A percentile compares a stretch with the other conserved stretches of the same genome.
Conservation (phyloP, 2,113 vertebrate species). For the Albula goreensis region DNA sequence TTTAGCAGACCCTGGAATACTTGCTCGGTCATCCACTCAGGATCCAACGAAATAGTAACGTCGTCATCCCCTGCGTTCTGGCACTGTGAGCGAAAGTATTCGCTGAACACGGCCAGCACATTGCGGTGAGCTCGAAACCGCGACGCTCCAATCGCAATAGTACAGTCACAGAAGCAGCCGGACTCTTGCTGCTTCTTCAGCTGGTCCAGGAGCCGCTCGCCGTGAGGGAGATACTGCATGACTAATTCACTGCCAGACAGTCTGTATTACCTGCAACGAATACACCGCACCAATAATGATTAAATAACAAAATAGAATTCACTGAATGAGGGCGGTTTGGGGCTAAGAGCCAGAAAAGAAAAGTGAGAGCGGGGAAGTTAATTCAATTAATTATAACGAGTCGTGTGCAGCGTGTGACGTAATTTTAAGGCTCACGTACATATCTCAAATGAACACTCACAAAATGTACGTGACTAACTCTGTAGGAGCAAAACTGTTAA, state of each 20-base stretch:
- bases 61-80: conserved; percentile 61
- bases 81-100: conserved; percentile 84
- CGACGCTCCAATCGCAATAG: conserved; percentile 76
- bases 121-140: conserved; percentile 86
- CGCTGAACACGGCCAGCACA: conserved; percentile 91
- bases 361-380: background rate
- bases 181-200: conserved; percentile 79
- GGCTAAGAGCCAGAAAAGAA: background rate
- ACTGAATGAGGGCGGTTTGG: background rate
- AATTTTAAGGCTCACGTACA: background rate
- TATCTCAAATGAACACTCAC: too few species aligned
- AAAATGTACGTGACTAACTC: too few species aligned
- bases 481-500: too few species aligned
- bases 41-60: conserved; percentile 80
- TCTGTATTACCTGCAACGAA: conserved; percentile 7
- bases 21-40: conserved; percentile 82
- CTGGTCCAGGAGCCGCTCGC: conserved; percentile 79
- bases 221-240: conserved; percentile 78
- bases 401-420: background rate
- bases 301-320: background rate
- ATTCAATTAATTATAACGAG: background rate
- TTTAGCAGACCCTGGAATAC: conserved; percentile 91
- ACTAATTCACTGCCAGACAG: background rate
- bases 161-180: conserved; percentile 85
- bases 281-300: background rate